Conservation (phyloP, 2,888 invertebrate species). For the Temnothorax rugatulus region DNA sequence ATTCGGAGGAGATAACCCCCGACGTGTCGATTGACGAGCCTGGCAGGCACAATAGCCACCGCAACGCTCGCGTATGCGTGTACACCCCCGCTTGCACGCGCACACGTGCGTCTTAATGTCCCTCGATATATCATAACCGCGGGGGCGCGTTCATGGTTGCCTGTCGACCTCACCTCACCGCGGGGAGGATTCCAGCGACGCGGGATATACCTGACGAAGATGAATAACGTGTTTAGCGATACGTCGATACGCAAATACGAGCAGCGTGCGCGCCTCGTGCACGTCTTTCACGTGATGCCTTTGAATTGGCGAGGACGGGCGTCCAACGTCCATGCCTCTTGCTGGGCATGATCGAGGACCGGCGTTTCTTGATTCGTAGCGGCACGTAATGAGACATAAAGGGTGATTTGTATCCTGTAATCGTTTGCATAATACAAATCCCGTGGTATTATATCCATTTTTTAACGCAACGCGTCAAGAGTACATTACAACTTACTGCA, state of each 20-base stretch:
- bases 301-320: constrained; percentile 16
- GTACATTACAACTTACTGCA: no score
- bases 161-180: constrained; percentile 63
- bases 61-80: constrained; percentile 45
- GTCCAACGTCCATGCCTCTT: constrained; percentile 16
- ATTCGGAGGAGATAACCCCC: constrained; percentile 65
- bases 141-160: constrained; percentile 64
- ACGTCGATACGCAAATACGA: constrained; percentile 73
- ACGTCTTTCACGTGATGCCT: background rate
- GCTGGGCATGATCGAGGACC: constrained; percentile 51
- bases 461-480: background rate
- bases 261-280: background rate
- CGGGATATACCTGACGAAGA: constrained; percentile 78
- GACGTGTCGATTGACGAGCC: constrained; percentile 69
- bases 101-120: constrained; percentile 71
- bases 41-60: constrained; percentile 59
- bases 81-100: constrained; percentile 41
- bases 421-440: constrained; percentile 32
- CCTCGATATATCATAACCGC: constrained; percentile 78
- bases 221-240: constrained; percentile 78
- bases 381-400: constrained; percentile 52
- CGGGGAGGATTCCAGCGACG: constrained; percentile 66
- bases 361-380: constrained; percentile 47
- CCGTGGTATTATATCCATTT: constrained; percentile 19
- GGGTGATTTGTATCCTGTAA: constrained; percentile 49